Conservation (phyloP, 1,140 invertebrate genomes). For the Gerris buenoi region DNA sequence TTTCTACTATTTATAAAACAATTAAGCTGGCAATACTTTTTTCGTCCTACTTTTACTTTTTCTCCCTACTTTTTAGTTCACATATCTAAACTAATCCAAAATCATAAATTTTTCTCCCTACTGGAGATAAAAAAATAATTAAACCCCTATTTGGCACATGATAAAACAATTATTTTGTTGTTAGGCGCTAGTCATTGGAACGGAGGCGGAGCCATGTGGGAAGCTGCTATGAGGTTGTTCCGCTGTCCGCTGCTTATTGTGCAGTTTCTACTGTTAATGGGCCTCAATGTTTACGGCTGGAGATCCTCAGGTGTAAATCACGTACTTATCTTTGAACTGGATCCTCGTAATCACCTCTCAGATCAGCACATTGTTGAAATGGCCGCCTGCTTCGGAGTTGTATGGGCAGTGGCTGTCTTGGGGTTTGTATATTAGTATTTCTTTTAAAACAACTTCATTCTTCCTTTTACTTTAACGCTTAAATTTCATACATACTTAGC, state of each 20-base stretch:
- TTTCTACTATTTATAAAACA: no score
- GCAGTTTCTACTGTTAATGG: slow-evolving; percentile 87
- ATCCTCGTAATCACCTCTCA: slow-evolving; percentile 89
- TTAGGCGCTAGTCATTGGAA: background rate
- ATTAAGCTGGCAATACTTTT: no score
- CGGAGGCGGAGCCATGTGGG: slow-evolving; percentile 42
- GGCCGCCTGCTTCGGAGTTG: slow-evolving; percentile 82
- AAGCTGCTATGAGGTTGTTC: slow-evolving; percentile 72
- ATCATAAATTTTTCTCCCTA: no score
- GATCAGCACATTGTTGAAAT: slow-evolving; percentile 96
- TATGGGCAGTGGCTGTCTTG: slow-evolving; percentile 78
- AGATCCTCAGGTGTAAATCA: slow-evolving; percentile 96
- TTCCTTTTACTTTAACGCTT: background rate
- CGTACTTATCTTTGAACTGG: slow-evolving; percentile 95
- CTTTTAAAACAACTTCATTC: background rate
- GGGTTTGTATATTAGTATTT: slow-evolving; percentile 35
- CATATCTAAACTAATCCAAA: no score
- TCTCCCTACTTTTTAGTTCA: no score
- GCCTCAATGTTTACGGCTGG: slow-evolving; percentile 98
- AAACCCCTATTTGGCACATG: no score
- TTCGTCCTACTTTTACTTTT: no score
- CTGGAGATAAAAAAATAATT: no score
- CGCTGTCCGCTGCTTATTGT: slow-evolving; percentile 84
- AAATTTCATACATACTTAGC: background rate
- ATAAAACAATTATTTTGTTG: no score